A percentile compares a stretch with the other conserved stretches of the same genome.
phyloP scores from a whole-genome alignment of 2,797 vertebrate genomes.

The Tamandua tetradactyla region DNA sequence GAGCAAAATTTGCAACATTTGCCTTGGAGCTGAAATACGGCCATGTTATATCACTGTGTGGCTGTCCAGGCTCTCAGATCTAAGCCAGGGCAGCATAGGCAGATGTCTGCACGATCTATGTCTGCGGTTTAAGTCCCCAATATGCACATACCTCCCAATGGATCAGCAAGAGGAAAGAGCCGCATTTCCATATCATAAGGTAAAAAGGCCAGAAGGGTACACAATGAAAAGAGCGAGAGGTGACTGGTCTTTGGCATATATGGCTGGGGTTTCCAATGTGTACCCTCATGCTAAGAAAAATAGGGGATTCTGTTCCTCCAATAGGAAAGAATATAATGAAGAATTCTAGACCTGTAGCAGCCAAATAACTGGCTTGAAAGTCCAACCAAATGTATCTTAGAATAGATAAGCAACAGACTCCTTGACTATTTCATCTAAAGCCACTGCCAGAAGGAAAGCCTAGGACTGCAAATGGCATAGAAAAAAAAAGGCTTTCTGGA shows the following conservation, averaged over 20 bases:
- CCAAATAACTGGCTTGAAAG: not conserved
- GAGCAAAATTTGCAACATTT: not conserved
- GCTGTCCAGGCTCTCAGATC: not conserved
- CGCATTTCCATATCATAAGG: not conserved
- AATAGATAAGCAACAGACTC: not conserved
- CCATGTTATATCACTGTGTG: not conserved
- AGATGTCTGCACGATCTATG: not conserved
- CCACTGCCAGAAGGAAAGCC: not conserved
- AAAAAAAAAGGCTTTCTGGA: not conserved
- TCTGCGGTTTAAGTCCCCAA: not conserved
- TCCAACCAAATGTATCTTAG: not conserved
- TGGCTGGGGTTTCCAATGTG: not conserved
- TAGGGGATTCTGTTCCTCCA: not conserved
- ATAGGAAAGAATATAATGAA: not conserved
- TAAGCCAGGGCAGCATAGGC: not conserved
- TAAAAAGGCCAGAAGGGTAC: not conserved
- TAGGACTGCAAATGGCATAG: not conserved
- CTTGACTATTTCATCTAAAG: not conserved
- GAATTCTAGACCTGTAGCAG: not conserved
- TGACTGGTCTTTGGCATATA: not conserved
- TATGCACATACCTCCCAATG: not conserved
- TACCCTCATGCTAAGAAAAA: not conserved
- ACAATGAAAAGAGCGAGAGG: too few relatives aligned
- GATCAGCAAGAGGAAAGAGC: not conserved
- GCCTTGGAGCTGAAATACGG: not conserved